Evolutionary conservation across 1,140 invertebrate genomes (phyloP).

Genomic region (Drosophila ercepeae): DNA sequence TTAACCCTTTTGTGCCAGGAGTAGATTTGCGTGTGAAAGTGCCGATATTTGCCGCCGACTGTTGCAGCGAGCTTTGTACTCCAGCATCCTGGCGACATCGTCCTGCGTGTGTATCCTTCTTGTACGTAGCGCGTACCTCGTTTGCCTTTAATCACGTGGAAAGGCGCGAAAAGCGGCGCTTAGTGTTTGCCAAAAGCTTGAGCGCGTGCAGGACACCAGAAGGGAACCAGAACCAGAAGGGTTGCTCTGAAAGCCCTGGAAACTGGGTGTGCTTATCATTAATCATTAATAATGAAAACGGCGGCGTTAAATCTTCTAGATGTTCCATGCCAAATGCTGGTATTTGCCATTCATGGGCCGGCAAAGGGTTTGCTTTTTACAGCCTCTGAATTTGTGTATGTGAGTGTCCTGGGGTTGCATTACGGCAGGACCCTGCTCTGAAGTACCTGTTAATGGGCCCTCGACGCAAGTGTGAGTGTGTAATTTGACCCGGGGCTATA

Average conservation of each 20-base stretch:
- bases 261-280: slow-evolving; percentile 73
- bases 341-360: slow-evolving; percentile 65
- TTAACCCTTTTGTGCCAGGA: slow-evolving; percentile 62
- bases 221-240: slow-evolving; percentile 15
- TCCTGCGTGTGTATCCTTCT: slow-evolving; percentile 31
- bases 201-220: slow-evolving; percentile 43
- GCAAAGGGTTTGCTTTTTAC: slow-evolving; percentile 28
- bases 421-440: slow-evolving; percentile 42
- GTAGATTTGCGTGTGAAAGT: slow-evolving; percentile 79
- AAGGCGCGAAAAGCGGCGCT: slow-evolving; percentile 82
- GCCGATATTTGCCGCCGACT: slow-evolving; percentile 61
- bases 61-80: slow-evolving; percentile 31
- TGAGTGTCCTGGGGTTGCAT: slow-evolving; percentile 30
- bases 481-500: slow-evolving; percentile 83
- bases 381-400: not conserved
- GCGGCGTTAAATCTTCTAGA: slow-evolving; percentile 78
- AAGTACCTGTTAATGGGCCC: slow-evolving; percentile 83
- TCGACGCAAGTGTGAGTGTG: slow-evolving; percentile 64
- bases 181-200: slow-evolving; percentile 80
- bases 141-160: slow-evolving; percentile 81
- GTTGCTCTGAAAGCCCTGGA: slow-evolving; percentile 31
- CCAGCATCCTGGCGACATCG: slow-evolving; percentile 17
- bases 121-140: slow-evolving; percentile 49
- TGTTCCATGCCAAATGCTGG: slow-evolving; percentile 82
- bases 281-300: slow-evolving; percentile 83